phyloP scores from a whole-genome alignment of 2,113 vertebrate genomes.

The Myotis davidii region DNA sequence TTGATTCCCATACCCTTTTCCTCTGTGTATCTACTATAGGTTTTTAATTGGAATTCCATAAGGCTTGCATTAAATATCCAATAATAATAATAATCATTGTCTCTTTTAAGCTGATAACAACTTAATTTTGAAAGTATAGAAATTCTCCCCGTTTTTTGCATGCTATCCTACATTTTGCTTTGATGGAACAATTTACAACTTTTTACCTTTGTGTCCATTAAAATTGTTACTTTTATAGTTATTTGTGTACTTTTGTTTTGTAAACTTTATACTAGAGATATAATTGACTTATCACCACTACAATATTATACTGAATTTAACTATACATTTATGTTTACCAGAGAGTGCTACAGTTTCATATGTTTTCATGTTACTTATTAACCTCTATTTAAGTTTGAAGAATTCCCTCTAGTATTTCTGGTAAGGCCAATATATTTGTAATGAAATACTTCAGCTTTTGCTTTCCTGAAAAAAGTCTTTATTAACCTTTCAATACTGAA shows the following conservation, averaged over 20 bases:
- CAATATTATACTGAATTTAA: not conserved
- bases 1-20: not conserved
- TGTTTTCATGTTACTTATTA: not conserved
- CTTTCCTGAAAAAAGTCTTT: not conserved
- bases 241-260: not conserved
- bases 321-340: not conserved
- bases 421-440: not conserved
- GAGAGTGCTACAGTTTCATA: not conserved
- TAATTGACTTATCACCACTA: not conserved
- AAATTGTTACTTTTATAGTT: not conserved
- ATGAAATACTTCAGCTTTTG: not conserved
- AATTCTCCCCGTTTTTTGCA: not conserved
- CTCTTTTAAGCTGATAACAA: not conserved
- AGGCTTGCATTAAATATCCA: not conserved
- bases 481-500: not conserved
- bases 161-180: not conserved
- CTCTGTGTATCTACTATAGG: not conserved
- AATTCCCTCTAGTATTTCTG: not conserved
- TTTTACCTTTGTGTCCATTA: not conserved
- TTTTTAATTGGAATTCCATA: not conserved
- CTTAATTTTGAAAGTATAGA: not conserved
- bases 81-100: not conserved
- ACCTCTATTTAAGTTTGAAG: not conserved
- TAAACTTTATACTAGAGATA: not conserved
- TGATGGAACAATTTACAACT: not conserved